Base-by-base conservation (phyloP, 2,888 invertebrate genomes). In the Catocala fraxini region DNA sequence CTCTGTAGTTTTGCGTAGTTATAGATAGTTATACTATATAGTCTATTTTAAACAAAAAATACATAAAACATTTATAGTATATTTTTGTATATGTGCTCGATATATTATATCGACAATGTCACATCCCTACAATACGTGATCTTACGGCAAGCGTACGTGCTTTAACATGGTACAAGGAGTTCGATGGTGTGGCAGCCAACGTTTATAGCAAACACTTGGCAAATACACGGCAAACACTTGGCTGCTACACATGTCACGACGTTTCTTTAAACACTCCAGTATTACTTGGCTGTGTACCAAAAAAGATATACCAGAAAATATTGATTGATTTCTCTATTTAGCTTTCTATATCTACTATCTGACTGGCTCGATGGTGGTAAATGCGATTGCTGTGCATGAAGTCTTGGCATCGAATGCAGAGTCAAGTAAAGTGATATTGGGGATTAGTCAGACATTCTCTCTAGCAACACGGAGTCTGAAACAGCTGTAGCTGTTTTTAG, bases 121-220 rank as follows among this genome's bases (percentile, higher is more conserved):
- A 25, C 73, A 63, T 58, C 70, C 52, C 63, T 75, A 51, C 11
- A 25, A 51, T 62, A 73, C 73, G 73, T 75, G 65, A 59, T 61
- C 10, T 54, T 45, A 68, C 63, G 53, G 43, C 64, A 54, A 34
- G 56, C 49, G 64, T 60, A 79, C 80, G 78, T 79, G 79, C 59
- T 65, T 62, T 55, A 60, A 77, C 69, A 71, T 71, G 68, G 67
- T 64, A 61, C 58, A 62, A 35, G 45, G 64, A 60, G 65, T 71
- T 69, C 60, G 49, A 67, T 61, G 51, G 65, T 43, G 63, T 57
- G 56, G 61, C 65, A 63, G 56, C 54, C 49, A 63, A 59, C 63
- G 63, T 67, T 58, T 56, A 61, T 53, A 63, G 51, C 54, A 66
- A 63, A 65, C 60, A 57, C 11, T 65, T 51, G 52, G 57, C 58